Conservation (phyloP, 2,888 invertebrate genomes). For the Oegoconia quadripuncta region DNA sequence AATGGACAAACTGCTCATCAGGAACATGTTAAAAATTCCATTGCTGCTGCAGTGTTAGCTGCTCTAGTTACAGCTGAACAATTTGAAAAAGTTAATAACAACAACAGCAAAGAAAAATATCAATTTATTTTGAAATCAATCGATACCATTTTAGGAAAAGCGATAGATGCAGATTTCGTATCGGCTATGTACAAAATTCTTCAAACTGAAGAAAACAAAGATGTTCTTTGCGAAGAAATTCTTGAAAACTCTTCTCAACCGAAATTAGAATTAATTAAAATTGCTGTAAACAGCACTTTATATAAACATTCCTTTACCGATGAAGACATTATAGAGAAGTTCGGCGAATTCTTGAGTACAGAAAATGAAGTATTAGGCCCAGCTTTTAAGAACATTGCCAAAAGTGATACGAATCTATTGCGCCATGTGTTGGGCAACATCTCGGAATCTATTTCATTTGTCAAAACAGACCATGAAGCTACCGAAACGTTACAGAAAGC, state of each 20-base stretch:
- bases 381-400: constrained; percentile 83
- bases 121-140: constrained; percentile 73
- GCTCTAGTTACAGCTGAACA: constrained; percentile 74
- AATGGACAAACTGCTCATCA: constrained; percentile 59
- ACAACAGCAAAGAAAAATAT: constrained; percentile 71
- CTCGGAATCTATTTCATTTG: constrained; percentile 78
- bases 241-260: constrained; percentile 73
- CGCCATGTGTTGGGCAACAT: constrained; percentile 80
- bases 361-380: constrained; percentile 80
- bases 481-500: constrained; percentile 83
- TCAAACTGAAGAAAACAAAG: constrained; percentile 73
- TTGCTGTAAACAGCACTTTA: constrained; percentile 69
- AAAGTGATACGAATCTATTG: constrained; percentile 79
- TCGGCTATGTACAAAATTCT: constrained; percentile 70
- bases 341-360: constrained; percentile 81
- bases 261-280: constrained; percentile 81
- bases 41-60: constrained; percentile 73
- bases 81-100: constrained; percentile 70
- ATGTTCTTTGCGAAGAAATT: constrained; percentile 68
- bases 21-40: constrained; percentile 75
- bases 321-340: constrained; percentile 81
- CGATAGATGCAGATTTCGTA: constrained; percentile 68
- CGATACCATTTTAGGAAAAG: constrained; percentile 69
- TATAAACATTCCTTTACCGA: constrained; percentile 69
- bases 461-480: constrained; percentile 82